phyloP scores from a whole-genome alignment of 2,113 vertebrate genomes.

The Passer montanus region DNA sequence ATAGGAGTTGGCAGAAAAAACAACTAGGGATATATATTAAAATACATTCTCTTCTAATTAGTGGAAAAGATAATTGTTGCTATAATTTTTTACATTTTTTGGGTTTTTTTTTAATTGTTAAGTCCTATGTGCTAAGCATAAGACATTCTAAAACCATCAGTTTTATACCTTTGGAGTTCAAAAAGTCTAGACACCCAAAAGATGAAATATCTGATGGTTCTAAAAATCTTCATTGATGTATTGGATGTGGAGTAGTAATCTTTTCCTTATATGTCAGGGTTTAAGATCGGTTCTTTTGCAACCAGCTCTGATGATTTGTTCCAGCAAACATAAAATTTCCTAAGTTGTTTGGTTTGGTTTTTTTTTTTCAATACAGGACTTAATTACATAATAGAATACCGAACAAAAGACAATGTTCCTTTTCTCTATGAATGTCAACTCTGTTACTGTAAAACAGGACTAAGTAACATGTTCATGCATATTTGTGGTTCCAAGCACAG shows the following conservation, averaged over 20 bases:
- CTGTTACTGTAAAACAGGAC: slow-evolving; percentile 37
- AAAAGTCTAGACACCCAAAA: background rate
- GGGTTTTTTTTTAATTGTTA: too few relatives aligned
- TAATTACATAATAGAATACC: slow-evolving; percentile 65
- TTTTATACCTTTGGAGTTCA: background rate
- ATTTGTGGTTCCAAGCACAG: slow-evolving; percentile 62
- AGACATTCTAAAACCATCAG: background rate
- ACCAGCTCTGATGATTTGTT: background rate
- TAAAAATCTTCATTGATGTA: background rate
- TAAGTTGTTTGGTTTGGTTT: background rate
- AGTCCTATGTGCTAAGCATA: background rate
- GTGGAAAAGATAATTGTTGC: background rate
- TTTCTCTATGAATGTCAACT: slow-evolving; percentile 63
- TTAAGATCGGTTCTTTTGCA: background rate
- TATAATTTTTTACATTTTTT: background rate
- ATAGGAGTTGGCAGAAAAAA: background rate
- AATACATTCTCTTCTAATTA: background rate
- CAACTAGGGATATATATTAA: background rate
- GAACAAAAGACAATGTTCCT: background rate
- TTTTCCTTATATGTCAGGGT: background rate
- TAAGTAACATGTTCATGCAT: slow-evolving; percentile 67
- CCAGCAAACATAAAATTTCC: background rate
- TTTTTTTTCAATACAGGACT: slow-evolving; percentile 14
- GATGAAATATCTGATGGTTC: background rate
- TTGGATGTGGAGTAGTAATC: background rate